Conservation (phyloP, 2,113 vertebrate species). For the Apodemus speciosus region DNA sequence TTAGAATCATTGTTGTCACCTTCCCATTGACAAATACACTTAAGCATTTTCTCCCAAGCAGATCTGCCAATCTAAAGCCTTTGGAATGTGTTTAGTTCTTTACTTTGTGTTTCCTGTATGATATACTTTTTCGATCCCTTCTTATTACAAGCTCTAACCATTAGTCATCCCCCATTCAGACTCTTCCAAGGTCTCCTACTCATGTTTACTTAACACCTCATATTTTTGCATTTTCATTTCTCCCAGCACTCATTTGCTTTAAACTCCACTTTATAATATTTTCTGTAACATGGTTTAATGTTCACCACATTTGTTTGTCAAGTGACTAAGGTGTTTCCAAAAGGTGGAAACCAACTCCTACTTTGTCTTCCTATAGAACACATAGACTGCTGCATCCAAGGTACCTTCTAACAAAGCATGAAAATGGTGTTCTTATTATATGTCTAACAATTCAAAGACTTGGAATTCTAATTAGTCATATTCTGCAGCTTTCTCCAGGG, state of each 20-base stretch:
- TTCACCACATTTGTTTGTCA: not conserved
- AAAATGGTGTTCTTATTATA: not conserved
- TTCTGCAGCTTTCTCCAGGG: not conserved
- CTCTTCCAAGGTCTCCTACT: rapidly evolving
- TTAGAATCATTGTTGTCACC: not conserved
- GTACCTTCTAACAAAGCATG: not conserved
- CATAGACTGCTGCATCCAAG: not conserved
- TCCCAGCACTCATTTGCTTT: not conserved
- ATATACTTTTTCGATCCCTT: not conserved
- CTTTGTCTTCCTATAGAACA: not conserved
- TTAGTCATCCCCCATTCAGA: not conserved
- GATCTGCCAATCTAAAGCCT: not conserved
- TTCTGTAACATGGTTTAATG: not conserved
- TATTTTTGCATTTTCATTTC: not conserved
- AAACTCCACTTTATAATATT: not conserved
- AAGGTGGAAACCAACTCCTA: not conserved
- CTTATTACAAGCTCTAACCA: not conserved
- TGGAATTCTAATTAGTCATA: conserved; percentile 13
- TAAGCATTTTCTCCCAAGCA: not conserved
- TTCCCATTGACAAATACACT: not conserved
- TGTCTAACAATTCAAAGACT: not conserved
- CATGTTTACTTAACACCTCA: not conserved
- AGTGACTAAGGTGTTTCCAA: not conserved
- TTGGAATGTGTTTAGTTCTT: not conserved
- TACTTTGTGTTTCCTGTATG: not conserved